phyloP scores from a whole-genome alignment of 2,113 vertebrate genomes.

The Phalacrocorax brasilianus region DNA sequence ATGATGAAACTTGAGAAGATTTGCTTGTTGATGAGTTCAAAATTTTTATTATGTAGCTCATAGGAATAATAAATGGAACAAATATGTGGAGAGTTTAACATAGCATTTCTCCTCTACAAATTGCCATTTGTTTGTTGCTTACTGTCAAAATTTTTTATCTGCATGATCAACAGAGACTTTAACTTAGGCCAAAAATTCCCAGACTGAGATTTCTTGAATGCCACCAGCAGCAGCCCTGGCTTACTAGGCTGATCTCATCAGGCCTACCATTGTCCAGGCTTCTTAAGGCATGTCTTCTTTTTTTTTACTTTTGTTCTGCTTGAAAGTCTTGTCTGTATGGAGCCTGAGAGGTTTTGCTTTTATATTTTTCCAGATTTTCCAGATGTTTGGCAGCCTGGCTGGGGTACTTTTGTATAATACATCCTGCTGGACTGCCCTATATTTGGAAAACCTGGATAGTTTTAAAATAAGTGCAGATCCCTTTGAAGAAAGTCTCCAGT shows the following conservation, averaged over 20 bases:
- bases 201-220: background rate
- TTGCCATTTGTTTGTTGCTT: background rate
- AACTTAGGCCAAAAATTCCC: background rate
- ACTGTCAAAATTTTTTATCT: background rate
- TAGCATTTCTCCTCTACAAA: background rate
- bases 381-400: background rate
- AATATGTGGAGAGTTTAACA: rapidly evolving
- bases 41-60: background rate
- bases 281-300: background rate
- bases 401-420: background rate
- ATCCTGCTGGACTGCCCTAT: background rate
- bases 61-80: background rate
- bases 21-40: background rate
- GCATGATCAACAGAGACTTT: background rate
- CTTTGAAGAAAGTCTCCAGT: background rate
- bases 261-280: background rate
- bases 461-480: background rate
- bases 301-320: background rate
- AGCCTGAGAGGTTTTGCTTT: background rate
- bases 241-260: background rate
- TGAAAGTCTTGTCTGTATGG: background rate
- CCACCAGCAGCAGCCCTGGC: background rate
- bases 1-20: background rate
- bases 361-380: background rate
- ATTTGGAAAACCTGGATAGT: background rate